Conservation (phyloP, 2,888 invertebrate genomes). For the Tetramorium bicarinatum region DNA sequence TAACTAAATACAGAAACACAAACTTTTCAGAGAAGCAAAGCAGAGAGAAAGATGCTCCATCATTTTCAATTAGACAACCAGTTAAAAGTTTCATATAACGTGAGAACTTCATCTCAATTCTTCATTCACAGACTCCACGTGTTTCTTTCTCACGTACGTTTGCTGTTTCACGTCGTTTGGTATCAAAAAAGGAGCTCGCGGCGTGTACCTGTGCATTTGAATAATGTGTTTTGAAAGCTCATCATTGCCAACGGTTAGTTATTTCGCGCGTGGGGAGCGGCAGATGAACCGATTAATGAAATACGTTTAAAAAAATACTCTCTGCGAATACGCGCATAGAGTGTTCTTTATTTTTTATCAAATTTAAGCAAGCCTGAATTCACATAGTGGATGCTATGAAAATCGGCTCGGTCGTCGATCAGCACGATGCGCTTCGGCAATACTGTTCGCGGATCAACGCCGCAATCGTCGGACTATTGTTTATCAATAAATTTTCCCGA, state of each 20-base stretch:
- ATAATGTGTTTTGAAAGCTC: slow-evolving; percentile 20
- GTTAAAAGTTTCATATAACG: slow-evolving; percentile 14
- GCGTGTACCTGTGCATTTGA: not conserved
- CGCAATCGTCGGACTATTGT: slow-evolving; percentile 28
- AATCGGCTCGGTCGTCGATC: slow-evolving; percentile 41
- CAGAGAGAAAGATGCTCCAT: not conserved
- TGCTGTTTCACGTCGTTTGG: not conserved
- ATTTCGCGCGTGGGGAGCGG: slow-evolving; percentile 6
- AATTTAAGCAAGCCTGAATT: slow-evolving; percentile 36
- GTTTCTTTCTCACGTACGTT: not conserved
- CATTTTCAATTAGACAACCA: slow-evolving; percentile 22
- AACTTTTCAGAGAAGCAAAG: not conserved
- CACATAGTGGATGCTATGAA: slow-evolving; percentile 2
- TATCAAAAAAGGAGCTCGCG: not conserved
- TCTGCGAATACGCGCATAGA: not conserved
- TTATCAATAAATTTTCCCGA: slow-evolving; percentile 42
- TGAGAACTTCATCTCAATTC: not conserved
- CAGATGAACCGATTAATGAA: slow-evolving; percentile 39
- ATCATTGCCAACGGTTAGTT: slow-evolving; percentile 12
- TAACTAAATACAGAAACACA: not conserved
- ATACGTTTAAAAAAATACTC: slow-evolving; percentile 34
- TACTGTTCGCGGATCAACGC: slow-evolving; percentile 34
- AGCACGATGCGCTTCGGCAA: not conserved
- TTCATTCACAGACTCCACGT: slow-evolving; percentile 2
- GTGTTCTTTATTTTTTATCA: slow-evolving; percentile 8